Conservation (phyloP, 30 jellyfish, hydroid and myxozoan genomes). For the Catostylus mosaicus region DNA sequence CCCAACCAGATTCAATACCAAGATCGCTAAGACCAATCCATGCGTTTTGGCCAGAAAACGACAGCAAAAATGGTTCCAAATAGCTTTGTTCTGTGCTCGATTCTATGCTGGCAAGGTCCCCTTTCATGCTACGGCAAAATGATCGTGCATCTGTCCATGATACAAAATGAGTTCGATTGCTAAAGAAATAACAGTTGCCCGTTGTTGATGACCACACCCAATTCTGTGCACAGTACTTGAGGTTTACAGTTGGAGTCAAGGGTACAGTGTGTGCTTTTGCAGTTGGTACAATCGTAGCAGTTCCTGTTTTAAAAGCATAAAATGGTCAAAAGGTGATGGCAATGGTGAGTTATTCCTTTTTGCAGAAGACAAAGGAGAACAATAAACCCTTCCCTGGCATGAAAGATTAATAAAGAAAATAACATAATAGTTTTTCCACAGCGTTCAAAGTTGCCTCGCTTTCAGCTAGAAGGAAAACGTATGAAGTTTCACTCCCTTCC, state of each 20-base stretch:
- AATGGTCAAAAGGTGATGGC: background rate
- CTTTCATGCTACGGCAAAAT: slow-evolving; percentile 72
- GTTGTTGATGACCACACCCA: slow-evolving; percentile 70
- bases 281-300: slow-evolving; percentile 43
- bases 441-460: too few species aligned
- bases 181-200: slow-evolving; percentile 81
- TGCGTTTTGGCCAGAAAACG: slow-evolving; percentile 10
- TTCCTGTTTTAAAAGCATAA: background rate
- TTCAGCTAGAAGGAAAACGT: too few species aligned
- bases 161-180: slow-evolving; percentile 34
- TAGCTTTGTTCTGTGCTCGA: slow-evolving; percentile 69
- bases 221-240: slow-evolving; percentile 53
- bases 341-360: too few species aligned
- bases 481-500: too few species aligned
- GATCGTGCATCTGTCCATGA: slow-evolving; percentile 78
- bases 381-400: too few species aligned
- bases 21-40: slow-evolving; percentile 89
- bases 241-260: slow-evolving; percentile 57
- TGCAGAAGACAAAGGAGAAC: too few species aligned
- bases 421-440: too few species aligned
- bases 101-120: slow-evolving; percentile 76
- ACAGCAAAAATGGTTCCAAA: slow-evolving; percentile 47
- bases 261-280: slow-evolving; percentile 33
- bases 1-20: slow-evolving; percentile 77
- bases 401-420: too few species aligned